Conservation (phyloP, 2,888 invertebrate species). For the Epsilonema sp. region DNA sequence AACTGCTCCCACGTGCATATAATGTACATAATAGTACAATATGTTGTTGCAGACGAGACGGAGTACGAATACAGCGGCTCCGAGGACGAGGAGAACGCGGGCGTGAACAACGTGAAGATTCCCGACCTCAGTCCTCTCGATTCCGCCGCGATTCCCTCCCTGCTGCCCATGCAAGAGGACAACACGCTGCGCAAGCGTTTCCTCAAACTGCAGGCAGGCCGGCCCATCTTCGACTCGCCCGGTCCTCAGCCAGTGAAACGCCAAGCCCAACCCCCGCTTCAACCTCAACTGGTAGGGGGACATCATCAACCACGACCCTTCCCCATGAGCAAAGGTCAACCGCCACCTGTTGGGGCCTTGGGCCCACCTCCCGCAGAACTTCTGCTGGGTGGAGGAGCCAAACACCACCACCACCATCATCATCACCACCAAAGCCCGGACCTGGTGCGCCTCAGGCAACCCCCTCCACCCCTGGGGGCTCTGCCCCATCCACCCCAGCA, state of each 20-base stretch:
- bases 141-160: constrained; percentile 39
- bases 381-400: too few species aligned
- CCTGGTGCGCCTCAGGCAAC: not conserved
- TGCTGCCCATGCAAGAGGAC: constrained; percentile 70
- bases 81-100: constrained; percentile 76
- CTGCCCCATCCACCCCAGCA: not conserved
- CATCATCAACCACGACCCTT: too few species aligned
- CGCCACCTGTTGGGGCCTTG: too few species aligned
- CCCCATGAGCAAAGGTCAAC: too few species aligned
- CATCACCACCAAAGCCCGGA: too few species aligned
- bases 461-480: not conserved
- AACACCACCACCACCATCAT: too few species aligned
- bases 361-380: too few species aligned
- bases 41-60: constrained; percentile 41
- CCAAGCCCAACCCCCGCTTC: not conserved
- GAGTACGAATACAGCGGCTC: constrained; percentile 73
- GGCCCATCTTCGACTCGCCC: constrained; percentile 15
- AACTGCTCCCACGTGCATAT: too few species aligned
- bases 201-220: constrained; percentile 68
- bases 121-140: constrained; percentile 1
- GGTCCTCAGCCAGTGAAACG: constrained; percentile 1
- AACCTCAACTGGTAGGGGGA: too few species aligned
- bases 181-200: constrained; percentile 90
- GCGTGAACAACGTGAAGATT: not conserved
- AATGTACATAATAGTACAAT: too few species aligned